A percentile compares a stretch with the other conserved stretches of the same genome.
Evolutionary conservation across 1,140 invertebrate genomes (phyloP).

Genomic region (Chelonus insularis): DNA sequence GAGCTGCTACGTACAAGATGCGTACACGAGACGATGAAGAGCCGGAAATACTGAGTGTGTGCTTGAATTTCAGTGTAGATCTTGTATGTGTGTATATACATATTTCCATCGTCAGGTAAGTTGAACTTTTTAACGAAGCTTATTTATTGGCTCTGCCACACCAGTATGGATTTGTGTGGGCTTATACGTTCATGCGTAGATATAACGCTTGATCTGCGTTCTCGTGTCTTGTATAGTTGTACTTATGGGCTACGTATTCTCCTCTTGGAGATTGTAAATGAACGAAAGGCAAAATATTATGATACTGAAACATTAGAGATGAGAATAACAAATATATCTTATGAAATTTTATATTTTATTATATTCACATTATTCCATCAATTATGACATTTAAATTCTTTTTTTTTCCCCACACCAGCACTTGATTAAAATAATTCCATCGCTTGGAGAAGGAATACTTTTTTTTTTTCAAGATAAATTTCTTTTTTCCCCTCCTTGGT

Average conservation of each 20-base stretch:
- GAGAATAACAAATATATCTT: background rate
- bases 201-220: constrained; percentile 9
- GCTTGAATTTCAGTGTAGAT: too few relatives aligned
- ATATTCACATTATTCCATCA: too few relatives aligned
- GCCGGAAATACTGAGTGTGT: background rate
- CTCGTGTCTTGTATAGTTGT: constrained; percentile 13
- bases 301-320: constrained; percentile 1
- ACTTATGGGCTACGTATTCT: background rate
- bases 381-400: too few relatives aligned
- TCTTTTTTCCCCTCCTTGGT: too few relatives aligned
- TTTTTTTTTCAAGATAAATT: too few relatives aligned
- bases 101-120: constrained; percentile 28
- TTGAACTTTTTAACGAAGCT: constrained; percentile 37
- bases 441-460: too few relatives aligned
- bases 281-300: constrained; percentile 19
- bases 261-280: constrained; percentile 2
- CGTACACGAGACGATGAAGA: background rate
- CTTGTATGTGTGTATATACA: constrained; percentile 17
- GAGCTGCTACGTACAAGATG: too few relatives aligned
- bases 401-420: too few relatives aligned
- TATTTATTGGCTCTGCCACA: constrained; percentile 35
- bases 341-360: background rate
- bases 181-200: background rate
- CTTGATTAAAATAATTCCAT: too few relatives aligned
- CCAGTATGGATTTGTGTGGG: constrained; percentile 13